phyloP scores from a whole-genome alignment of 2,888 invertebrate genomes.

The Diploptera punctata region DNA sequence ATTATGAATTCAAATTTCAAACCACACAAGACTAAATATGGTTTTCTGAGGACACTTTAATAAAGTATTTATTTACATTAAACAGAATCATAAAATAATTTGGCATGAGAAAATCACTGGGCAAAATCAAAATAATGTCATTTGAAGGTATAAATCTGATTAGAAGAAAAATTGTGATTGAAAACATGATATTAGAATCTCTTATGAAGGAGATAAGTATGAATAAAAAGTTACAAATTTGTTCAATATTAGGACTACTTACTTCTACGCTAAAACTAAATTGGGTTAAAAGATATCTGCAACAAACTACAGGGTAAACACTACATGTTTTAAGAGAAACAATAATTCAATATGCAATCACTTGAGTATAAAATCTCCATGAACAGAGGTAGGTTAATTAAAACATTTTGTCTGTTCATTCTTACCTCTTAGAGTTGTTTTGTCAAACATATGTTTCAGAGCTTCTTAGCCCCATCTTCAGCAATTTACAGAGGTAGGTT shows the following conservation, averaged over 20 bases:
- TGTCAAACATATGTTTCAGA: too few species aligned
- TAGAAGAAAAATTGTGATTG: not conserved
- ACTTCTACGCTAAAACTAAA: not conserved
- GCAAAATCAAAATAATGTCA: not conserved
- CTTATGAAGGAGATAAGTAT: not conserved
- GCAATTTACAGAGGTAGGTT: not conserved
- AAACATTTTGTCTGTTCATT: too few species aligned
- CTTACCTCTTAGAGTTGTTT: too few species aligned
- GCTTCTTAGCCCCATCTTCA: too few species aligned
- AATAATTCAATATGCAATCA: not conserved
- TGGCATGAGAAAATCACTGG: not conserved
- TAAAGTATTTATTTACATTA: not conserved
- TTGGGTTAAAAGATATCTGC: too few species aligned
- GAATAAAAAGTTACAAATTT: not conserved
- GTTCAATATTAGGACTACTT: not conserved
- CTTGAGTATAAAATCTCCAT: not conserved
- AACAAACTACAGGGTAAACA: too few species aligned
- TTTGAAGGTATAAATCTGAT: not conserved
- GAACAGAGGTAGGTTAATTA: not conserved
- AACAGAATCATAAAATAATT: not conserved
- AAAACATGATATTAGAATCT: not conserved
- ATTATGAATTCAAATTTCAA: not conserved
- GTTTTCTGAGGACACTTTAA: not conserved
- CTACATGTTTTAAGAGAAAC: not conserved
- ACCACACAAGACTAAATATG: not conserved